Percentiles rank a stretch among this genome's conserved stretches.
phyloP scores from a whole-genome alignment of 64 coral and sea anemone genomes.

The Acropora yongei region DNA sequence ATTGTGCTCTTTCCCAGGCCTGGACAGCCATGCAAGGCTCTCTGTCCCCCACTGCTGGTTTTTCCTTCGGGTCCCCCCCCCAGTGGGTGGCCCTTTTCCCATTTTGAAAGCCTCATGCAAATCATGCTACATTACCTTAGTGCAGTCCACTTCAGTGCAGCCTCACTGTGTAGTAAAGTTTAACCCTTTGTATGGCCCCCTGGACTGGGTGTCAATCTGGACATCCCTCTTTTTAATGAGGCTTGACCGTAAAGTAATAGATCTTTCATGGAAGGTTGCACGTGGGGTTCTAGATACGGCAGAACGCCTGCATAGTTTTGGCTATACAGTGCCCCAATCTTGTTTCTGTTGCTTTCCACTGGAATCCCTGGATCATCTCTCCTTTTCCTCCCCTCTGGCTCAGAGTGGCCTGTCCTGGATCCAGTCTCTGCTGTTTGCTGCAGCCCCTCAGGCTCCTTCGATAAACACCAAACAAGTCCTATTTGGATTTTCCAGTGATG shows the following conservation, averaged over 20 bases:
- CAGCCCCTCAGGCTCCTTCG: background rate
- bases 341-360: background rate
- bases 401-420: background rate
- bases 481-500: background rate
- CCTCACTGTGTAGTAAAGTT: background rate
- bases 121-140: too few species aligned
- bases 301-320: background rate
- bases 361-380: background rate
- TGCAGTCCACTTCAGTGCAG: too few species aligned
- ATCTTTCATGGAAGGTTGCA: background rate
- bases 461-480: background rate
- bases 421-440: background rate
- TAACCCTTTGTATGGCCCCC: background rate
- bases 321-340: background rate
- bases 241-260: background rate
- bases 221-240: background rate
- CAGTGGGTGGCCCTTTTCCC: too few species aligned
- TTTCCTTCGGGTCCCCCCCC: too few species aligned
- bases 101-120: too few species aligned
- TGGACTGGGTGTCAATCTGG: background rate
- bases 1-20: background rate
- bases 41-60: background rate
- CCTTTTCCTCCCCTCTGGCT: background rate
- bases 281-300: background rate
- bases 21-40: background rate